Percentiles rank a stretch among this genome's conserved stretches.
Conservation (phyloP, 1,140 invertebrate genomes). For the Lordiphosa mommai region DNA sequence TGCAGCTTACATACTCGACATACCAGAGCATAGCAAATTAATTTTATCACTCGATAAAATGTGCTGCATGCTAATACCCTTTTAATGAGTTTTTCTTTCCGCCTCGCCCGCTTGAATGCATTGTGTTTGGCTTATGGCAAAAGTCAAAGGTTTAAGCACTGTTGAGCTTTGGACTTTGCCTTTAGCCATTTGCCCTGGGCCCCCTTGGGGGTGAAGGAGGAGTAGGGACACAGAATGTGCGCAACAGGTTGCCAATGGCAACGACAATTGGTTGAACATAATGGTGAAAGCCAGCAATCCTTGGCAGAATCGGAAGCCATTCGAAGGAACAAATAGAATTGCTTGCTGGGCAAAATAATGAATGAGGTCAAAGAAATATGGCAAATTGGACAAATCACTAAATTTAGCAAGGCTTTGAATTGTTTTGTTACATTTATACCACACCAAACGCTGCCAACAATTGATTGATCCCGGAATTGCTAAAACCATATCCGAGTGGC, state of each 20-base stretch:
- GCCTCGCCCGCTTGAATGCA: slow-evolving; percentile 6
- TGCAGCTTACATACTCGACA: slow-evolving; percentile 30
- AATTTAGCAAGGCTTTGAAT: too few species aligned
- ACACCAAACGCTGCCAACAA: too few species aligned
- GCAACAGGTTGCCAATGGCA: too few species aligned
- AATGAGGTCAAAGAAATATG: too few species aligned
- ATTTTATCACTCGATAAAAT: slow-evolving; percentile 53
- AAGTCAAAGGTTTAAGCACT: slow-evolving; percentile 22
- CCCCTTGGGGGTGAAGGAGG: neutral
- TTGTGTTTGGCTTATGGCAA: slow-evolving; percentile 15
- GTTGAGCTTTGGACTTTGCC: slow-evolving; percentile 51
- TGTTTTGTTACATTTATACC: too few species aligned
- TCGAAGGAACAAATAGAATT: too few species aligned
- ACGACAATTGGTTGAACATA: neutral
- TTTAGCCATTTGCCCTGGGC: neutral
- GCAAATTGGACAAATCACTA: too few species aligned
- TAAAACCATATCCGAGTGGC: too few species aligned
- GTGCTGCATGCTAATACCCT: slow-evolving; percentile 62
- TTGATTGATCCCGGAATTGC: too few species aligned
- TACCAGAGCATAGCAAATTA: slow-evolving; percentile 45
- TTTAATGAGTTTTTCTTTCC: slow-evolving; percentile 59
- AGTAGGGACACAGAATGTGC: neutral
- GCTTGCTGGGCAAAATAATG: too few species aligned
- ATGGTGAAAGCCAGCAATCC: too few species aligned
- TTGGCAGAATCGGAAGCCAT: too few species aligned